A percentile compares a stretch with the other conserved stretches of the same genome.
Evolutionary conservation across 2,113 vertebrate genomes (phyloP).

Genomic region (Neodon shergylaensis): DNA sequence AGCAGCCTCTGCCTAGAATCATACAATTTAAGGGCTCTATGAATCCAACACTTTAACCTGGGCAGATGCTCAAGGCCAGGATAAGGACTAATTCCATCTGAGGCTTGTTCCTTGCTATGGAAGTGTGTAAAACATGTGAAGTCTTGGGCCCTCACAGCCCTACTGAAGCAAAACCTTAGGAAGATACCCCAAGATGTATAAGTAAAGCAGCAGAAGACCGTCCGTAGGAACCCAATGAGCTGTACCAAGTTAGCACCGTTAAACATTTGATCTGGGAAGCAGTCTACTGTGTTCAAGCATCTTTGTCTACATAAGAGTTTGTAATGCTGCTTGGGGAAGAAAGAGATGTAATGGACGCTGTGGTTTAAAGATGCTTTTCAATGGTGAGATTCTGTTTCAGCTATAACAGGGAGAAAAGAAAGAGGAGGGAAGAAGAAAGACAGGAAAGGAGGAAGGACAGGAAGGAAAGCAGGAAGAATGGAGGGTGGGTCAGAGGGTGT

Average conservation of each 20-base stretch:
- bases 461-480: accelerated
- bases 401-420: not conserved
- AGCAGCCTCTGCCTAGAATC: too few species aligned
- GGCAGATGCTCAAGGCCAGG: not conserved
- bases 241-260: not conserved
- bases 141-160: not conserved
- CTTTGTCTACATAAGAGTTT: not conserved
- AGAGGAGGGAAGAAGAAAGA: not conserved
- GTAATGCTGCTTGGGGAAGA: not conserved
- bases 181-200: constrained; percentile 2
- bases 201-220: not conserved
- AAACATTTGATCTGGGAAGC: not conserved
- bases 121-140: not conserved
- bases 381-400: not conserved
- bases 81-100: not conserved
- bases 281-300: not conserved
- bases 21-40: not conserved
- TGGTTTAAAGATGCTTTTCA: not conserved
- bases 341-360: not conserved
- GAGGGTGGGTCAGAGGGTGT: not conserved
- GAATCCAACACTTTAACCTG: not conserved
- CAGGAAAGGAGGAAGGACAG: not conserved
- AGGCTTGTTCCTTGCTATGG: not conserved
- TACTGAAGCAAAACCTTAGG: not conserved
- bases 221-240: not conserved